Conservation (phyloP, 2,888 invertebrate genomes). For the Microdon myrmicae region DNA sequence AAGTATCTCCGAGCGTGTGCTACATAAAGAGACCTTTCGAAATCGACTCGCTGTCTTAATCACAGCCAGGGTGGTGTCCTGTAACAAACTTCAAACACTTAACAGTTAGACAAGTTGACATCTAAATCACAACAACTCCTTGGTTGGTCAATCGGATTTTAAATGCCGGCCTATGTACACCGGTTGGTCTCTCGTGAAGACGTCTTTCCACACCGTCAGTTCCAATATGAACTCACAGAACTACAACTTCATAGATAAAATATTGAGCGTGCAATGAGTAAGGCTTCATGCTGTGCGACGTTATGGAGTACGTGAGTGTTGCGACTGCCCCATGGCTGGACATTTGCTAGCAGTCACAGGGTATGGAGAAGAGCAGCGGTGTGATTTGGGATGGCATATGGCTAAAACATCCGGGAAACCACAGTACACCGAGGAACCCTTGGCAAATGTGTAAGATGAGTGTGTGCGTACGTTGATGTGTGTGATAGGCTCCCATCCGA, state of each 20-base stretch:
- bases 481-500: constrained; percentile 1
- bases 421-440: constrained; percentile 12
- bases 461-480: neutral
- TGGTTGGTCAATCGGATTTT: too few species aligned
- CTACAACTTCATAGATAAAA: constrained; percentile 35
- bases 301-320: constrained; percentile 32
- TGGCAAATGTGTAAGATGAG: neutral
- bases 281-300: constrained; percentile 3
- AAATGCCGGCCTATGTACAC: too few species aligned
- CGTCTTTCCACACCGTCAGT: constrained; percentile 31
- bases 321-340: constrained; percentile 35
- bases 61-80: too few species aligned
- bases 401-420: constrained; percentile 11
- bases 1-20: too few species aligned
- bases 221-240: constrained; percentile 38
- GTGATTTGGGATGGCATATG: neutral
- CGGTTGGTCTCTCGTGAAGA: too few species aligned
- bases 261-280: constrained; percentile 24
- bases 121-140: too few species aligned
- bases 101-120: too few species aligned
- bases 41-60: too few species aligned
- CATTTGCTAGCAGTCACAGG: constrained; percentile 31
- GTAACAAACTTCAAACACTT: too few species aligned
- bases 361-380: constrained; percentile 3
- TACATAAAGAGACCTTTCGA: too few species aligned